A percentile compares a stretch with the other conserved stretches of the same genome.
Conservation (phyloP, 2,113 vertebrate species). For the Myanophis thanlyinensis region DNA sequence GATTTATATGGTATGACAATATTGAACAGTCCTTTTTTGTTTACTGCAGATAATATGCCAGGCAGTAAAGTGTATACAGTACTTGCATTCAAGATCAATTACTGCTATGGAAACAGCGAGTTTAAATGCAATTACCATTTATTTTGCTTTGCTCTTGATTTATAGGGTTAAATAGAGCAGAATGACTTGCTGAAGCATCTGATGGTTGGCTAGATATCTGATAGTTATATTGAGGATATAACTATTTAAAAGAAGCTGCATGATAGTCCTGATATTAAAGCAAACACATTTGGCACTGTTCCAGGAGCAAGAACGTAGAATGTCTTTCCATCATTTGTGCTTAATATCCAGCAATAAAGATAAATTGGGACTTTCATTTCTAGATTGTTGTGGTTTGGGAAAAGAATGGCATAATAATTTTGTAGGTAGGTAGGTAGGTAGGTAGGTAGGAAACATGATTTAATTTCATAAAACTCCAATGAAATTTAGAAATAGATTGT, state of each 20-base stretch:
- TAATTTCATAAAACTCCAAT: not conserved
- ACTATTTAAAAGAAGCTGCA: not conserved
- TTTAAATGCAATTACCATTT: conserved; percentile 13
- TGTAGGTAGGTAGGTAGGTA: not conserved
- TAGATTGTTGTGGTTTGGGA: not conserved
- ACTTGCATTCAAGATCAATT: conserved; percentile 7
- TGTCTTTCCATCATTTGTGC: not conserved
- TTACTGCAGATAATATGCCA: not conserved
- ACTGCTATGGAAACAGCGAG: not conserved
- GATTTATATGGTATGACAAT: not conserved
- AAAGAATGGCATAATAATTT: not conserved
- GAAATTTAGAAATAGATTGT: not conserved
- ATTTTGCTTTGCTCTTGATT: not conserved
- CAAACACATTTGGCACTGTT: not conserved
- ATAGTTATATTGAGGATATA: not conserved
- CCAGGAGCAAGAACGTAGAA: no score
- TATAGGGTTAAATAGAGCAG: not conserved
- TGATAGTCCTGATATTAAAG: not conserved
- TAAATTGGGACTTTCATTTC: not conserved
- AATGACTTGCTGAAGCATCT: conserved; percentile 2
- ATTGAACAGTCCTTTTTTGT: not conserved
- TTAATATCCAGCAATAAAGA: not conserved
- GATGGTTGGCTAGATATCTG: not conserved
- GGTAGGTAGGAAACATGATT: not conserved
- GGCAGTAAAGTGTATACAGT: not conserved